A percentile compares a stretch with the other conserved stretches of the same genome.
Conservation (phyloP, 2,888 invertebrate species). For the Punctoribates punctum region DNA sequence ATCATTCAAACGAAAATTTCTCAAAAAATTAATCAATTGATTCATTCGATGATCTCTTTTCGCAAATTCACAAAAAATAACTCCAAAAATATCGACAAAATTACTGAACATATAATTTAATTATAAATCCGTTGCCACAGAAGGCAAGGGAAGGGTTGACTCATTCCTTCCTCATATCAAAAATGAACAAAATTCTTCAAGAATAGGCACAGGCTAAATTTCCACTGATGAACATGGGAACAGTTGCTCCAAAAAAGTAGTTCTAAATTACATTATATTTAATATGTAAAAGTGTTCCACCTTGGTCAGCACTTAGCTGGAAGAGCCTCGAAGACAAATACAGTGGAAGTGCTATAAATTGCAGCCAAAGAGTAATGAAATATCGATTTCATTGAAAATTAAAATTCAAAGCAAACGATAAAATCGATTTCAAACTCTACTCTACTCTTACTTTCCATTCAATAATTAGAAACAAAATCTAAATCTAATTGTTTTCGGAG, state of each 20-base stretch:
- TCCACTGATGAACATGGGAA: too few relatives aligned
- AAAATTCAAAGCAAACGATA: neutral
- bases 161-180: too few relatives aligned
- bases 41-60: neutral
- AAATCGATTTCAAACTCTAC: neutral
- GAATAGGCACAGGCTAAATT: too few relatives aligned
- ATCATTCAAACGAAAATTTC: too few relatives aligned
- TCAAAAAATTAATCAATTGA: neutral
- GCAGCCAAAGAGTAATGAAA: constrained; percentile 3
- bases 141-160: neutral
- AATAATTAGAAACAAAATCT: neutral
- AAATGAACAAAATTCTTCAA: too few relatives aligned
- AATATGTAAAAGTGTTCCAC: too few relatives aligned
- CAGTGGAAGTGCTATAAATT: constrained; percentile 18
- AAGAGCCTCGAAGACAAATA: too few relatives aligned
- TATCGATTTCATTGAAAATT: neutral
- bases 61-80: neutral
- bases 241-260: too few relatives aligned
- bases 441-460: neutral
- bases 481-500: neutral
- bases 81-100: neutral
- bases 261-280: too few relatives aligned
- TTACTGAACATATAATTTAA: neutral
- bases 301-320: too few relatives aligned
- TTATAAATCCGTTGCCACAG: neutral